A percentile compares a stretch with the other conserved stretches of the same genome.
Conservation (phyloP, 1,140 invertebrate species). For the Propsilocerus akamusi region DNA sequence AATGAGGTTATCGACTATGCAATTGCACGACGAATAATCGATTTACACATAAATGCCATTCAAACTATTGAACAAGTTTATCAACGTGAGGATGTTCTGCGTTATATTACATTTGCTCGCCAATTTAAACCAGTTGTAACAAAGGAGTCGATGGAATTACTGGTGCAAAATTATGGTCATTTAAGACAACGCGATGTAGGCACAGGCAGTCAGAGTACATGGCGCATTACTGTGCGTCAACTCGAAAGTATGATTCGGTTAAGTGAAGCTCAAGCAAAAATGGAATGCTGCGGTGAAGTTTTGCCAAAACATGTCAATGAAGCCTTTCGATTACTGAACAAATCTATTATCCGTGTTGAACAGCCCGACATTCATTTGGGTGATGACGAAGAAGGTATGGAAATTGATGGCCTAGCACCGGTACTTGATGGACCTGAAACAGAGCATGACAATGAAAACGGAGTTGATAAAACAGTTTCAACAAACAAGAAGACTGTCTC, state of each 20-base stretch:
- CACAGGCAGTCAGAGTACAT: slow-evolving; percentile 53
- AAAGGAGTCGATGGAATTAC: slow-evolving; percentile 60
- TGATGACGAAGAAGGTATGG: slow-evolving; percentile 41
- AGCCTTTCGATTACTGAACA: slow-evolving; percentile 85
- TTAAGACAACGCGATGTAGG: slow-evolving; percentile 69
- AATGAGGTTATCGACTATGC: slow-evolving; percentile 91
- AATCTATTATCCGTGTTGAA: slow-evolving; percentile 95
- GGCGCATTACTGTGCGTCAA: slow-evolving; percentile 98
- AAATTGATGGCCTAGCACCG: too few species aligned
- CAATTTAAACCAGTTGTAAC: slow-evolving; percentile 89
- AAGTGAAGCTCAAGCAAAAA: slow-evolving; percentile 88
- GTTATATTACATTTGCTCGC: slow-evolving; percentile 91
- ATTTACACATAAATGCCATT: slow-evolving; percentile 70
- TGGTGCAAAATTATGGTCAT: slow-evolving; percentile 80
- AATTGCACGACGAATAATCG: slow-evolving; percentile 89
- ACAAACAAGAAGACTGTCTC: slow-evolving; percentile 73
- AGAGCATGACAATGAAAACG: slow-evolving; percentile 11
- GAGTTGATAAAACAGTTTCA: not conserved
- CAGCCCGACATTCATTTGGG: slow-evolving; percentile 93
- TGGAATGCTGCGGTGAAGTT: slow-evolving; percentile 86
- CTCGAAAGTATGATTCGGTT: slow-evolving; percentile 93
- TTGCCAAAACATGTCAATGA: slow-evolving; percentile 78
- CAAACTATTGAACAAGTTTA: slow-evolving; percentile 62
- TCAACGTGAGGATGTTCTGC: slow-evolving; percentile 65
- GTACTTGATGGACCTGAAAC: slow-evolving; percentile 28